Percentiles rank a stretch among this genome's conserved stretches.
These are phyloP conservation scores for Oryzaephilus surinamensis DNA, from an alignment of 1,140 invertebrate genomes.

Conservation along the genomic window DNA sequence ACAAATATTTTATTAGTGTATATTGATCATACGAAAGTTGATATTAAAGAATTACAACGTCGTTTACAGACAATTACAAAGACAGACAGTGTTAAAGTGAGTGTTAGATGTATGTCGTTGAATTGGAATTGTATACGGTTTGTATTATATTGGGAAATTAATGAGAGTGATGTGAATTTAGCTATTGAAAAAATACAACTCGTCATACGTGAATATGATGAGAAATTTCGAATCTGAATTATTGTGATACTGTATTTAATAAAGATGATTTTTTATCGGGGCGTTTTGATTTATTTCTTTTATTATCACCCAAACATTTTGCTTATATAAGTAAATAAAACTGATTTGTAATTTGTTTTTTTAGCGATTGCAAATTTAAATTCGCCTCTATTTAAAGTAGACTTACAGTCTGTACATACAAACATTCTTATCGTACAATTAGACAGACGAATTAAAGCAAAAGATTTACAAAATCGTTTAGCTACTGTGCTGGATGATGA, in stretches of 20 bases:
- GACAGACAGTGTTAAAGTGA: constrained; percentile 40
- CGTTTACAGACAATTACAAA: constrained; percentile 43
- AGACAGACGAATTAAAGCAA: constrained; percentile 37
- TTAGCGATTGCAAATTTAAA: constrained; percentile 49
- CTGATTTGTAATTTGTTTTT: constrained; percentile 24
- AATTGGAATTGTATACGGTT: constrained; percentile 46
- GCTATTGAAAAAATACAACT: constrained; percentile 51
- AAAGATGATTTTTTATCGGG: too few relatives aligned
- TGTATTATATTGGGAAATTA: constrained; percentile 55
- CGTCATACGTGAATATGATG: constrained; percentile 45
- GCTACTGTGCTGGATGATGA: constrained; percentile 44
- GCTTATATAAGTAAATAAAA: too few relatives aligned
- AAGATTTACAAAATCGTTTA: constrained; percentile 48
- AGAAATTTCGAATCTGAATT: neutral
- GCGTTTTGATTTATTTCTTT: neutral
- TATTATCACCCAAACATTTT: neutral
- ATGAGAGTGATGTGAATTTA: constrained; percentile 45
- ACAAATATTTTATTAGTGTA: constrained; percentile 69
- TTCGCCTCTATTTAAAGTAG: constrained; percentile 44
- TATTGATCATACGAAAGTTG: constrained; percentile 39
- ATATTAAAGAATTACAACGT: constrained; percentile 41
- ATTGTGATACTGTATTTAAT: neutral
- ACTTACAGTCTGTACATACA: constrained; percentile 55
- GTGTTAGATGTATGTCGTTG: constrained; percentile 44
- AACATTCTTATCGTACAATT: constrained; percentile 70